phyloP scores from a whole-genome alignment of 2,797 vertebrate species.

The Chelon labrosus region DNA sequence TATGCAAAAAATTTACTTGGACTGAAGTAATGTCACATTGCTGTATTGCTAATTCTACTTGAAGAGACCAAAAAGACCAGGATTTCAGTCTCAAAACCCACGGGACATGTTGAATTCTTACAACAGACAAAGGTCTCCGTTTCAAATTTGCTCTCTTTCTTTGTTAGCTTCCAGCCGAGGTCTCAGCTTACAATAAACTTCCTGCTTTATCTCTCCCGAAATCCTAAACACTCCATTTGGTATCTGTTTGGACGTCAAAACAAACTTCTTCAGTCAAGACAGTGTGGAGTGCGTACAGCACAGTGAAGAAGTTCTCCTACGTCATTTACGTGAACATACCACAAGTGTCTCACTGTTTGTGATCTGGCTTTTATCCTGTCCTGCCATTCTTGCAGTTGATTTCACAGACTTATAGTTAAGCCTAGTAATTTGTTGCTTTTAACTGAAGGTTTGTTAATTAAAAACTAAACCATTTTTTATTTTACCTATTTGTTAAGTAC shows the following conservation, averaged over 20 bases:
- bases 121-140: not conserved
- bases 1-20: too few species aligned
- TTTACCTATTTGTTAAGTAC: too few species aligned
- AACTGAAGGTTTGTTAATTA: not conserved
- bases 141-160: conserved; percentile 4
- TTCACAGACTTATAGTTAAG: conserved; percentile 7
- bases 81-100: too few species aligned
- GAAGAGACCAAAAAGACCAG: too few species aligned
- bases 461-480: too few species aligned
- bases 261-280: not conserved
- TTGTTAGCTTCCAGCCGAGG: not conserved
- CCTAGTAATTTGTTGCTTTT: not conserved
- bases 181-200: not conserved
- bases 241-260: conserved; percentile 28
- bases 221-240: not conserved
- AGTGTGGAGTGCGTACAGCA: conserved; percentile 1
- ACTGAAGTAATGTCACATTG: too few species aligned
- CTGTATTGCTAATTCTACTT: too few species aligned
- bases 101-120: too few species aligned
- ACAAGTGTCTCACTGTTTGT: conserved; percentile 12
- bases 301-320: not conserved
- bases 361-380: conserved; percentile 16
- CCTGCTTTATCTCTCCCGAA: not conserved
- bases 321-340: conserved; percentile 3
- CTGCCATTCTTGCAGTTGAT: not conserved